Percentiles rank a stretch among this genome's conserved stretches.
Evolutionary conservation across 2,797 vertebrate genomes (phyloP).

Genomic region (Gallinago nigripennis): DNA sequence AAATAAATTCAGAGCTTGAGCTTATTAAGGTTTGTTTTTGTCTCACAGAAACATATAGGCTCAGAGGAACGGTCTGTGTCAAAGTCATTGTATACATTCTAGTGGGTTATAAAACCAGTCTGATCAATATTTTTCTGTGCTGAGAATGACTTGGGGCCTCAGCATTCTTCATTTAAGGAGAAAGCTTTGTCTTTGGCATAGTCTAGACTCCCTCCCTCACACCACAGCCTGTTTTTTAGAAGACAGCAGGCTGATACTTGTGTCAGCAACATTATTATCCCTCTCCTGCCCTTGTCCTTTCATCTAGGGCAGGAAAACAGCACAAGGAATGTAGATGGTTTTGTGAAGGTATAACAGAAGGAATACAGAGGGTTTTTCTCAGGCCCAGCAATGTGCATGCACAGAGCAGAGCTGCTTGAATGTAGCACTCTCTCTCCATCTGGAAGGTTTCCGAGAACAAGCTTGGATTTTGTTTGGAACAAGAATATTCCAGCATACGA

Average conservation of each 20-base stretch:
- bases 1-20: neutral
- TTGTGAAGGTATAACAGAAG: neutral
- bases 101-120: neutral
- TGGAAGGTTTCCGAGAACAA: neutral
- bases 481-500: constrained; percentile 22
- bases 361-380: neutral
- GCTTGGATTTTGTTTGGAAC: neutral
- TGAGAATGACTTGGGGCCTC: neutral
- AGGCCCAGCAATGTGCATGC: neutral
- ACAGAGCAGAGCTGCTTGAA: neutral
- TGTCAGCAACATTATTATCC: neutral
- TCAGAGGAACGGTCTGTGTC: neutral
- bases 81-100: neutral
- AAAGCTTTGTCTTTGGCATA: neutral
- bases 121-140: neutral
- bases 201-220: neutral
- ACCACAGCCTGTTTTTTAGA: neutral
- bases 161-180: neutral
- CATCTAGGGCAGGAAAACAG: neutral
- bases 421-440: neutral
- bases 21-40: neutral
- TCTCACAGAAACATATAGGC: neutral
- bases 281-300: neutral
- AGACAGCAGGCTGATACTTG: neutral
- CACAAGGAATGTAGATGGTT: neutral